Conservation (phyloP, 2,797 vertebrate species). For the Pseudomugil tenellus region DNA sequence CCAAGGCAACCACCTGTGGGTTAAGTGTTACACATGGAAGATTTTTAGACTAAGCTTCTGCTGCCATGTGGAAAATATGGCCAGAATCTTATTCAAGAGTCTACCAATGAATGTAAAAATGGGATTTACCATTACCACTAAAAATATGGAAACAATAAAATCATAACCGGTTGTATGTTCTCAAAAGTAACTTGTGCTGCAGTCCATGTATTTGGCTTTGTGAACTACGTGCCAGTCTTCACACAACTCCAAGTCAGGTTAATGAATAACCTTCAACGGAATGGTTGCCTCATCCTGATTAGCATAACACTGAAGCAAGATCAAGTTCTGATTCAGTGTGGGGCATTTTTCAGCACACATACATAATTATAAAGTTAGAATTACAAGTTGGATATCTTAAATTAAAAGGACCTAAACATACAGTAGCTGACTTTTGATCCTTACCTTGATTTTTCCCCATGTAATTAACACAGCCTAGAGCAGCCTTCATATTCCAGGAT, state of each 20-base stretch:
- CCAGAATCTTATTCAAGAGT: neutral
- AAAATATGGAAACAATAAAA: neutral
- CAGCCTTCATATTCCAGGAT: too few species aligned
- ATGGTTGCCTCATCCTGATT: constrained; percentile 41
- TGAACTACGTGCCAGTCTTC: constrained; percentile 9
- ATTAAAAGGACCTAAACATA: neutral
- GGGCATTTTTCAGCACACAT: neutral
- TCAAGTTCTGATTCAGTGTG: constrained; percentile 10
- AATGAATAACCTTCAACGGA: constrained; percentile 20
- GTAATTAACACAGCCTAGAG: too few species aligned
- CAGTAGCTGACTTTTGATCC: neutral
- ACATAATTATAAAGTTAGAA: constrained; percentile 1
- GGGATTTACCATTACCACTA: neutral
- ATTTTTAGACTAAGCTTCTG: constrained; percentile 37
- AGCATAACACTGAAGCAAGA: constrained; percentile 31
- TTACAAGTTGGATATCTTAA: neutral
- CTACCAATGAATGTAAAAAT: neutral
- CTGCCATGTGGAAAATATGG: constrained; percentile 15
- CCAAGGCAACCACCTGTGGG: constrained; percentile 48
- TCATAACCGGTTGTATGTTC: neutral
- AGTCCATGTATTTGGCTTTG: constrained; percentile 23
- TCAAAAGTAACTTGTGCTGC: constrained; percentile 2
- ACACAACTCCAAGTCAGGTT: constrained; percentile 24
- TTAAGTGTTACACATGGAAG: constrained; percentile 27
- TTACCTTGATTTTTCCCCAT: neutral